Conservation (phyloP, 2,888 invertebrate species). For the Hirtodrosophila trivittata region DNA sequence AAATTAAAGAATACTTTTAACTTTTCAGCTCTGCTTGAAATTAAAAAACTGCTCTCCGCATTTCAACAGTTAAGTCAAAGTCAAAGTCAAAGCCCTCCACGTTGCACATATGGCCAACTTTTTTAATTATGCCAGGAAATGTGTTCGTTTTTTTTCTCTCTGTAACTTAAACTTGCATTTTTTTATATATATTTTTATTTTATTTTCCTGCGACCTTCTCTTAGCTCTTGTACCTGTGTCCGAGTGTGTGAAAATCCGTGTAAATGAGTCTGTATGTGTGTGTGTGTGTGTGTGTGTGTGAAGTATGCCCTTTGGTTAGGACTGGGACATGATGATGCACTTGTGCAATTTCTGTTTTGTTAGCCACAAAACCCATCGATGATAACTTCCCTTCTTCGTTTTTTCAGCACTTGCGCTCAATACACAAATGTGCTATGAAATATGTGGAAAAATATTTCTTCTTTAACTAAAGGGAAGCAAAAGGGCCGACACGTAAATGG, state of each 20-base stretch:
- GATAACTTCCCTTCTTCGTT: slow-evolving; percentile 59
- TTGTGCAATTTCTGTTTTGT: slow-evolving; percentile 26
- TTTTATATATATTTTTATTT: slow-evolving; percentile 4
- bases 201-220: slow-evolving; percentile 33
- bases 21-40: slow-evolving; percentile 14
- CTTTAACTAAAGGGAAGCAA: slow-evolving; percentile 2
- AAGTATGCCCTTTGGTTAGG: slow-evolving; percentile 22
- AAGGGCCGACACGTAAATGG: slow-evolving; percentile 59
- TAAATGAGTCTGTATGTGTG: slow-evolving; percentile 3
- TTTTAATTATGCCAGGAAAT: slow-evolving; percentile 62
- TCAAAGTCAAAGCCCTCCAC: slow-evolving; percentile 16
- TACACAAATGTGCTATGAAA: slow-evolving; percentile 79
- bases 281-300: slow-evolving; percentile 16
- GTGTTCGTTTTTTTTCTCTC: too few relatives aligned
- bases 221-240: slow-evolving; percentile 33
- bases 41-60: slow-evolving; percentile 23
- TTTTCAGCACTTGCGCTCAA: slow-evolving; percentile 73
- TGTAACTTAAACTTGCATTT: slow-evolving; percentile 42
- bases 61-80: slow-evolving; percentile 32
- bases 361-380: slow-evolving; percentile 52
- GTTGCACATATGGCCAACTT: slow-evolving; percentile 45
- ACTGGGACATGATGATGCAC: slow-evolving; percentile 63
- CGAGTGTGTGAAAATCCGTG: too few relatives aligned
- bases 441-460: slow-evolving; percentile 72
- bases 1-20: slow-evolving; percentile 34